These are phyloP conservation scores for Syndactyla subalaris DNA, from an alignment of 2,797 vertebrate species.

Conservation along the genomic window DNA sequence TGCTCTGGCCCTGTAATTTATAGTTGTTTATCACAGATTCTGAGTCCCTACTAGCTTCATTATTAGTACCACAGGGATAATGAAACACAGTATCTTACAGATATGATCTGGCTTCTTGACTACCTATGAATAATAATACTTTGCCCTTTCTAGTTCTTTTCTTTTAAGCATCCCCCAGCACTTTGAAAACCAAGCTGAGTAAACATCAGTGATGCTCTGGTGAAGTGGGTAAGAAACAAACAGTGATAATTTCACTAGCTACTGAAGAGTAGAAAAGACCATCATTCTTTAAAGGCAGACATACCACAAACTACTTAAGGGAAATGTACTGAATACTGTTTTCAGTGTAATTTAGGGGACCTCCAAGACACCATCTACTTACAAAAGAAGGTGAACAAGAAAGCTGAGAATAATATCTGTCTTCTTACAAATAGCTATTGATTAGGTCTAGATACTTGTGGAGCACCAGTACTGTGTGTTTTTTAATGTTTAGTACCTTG, in stretches of 20 bases:
- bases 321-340: neutral
- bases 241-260: constrained; percentile 2
- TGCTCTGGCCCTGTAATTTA: constrained; percentile 40
- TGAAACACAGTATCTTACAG: constrained; percentile 51
- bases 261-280: neutral
- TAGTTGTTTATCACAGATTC: constrained; percentile 53
- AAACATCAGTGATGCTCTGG: constrained; percentile 7
- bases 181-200: constrained; percentile 26
- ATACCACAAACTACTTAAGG: neutral
- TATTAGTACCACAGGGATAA: constrained; percentile 63
- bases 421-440: neutral
- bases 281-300: neutral
- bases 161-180: constrained; percentile 32
- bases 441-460: neutral
- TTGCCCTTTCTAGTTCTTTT: constrained; percentile 53
- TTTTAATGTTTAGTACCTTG: neutral
- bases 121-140: constrained; percentile 56
- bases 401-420: neutral
- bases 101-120: constrained; percentile 50
- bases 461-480: neutral
- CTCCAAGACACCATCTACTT: neutral
- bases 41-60: constrained; percentile 41
- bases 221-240: neutral
- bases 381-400: neutral
- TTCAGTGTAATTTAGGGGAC: neutral